Base-by-base conservation (phyloP, 2,113 vertebrate genomes). In the Madoqua kirkii region DNA sequence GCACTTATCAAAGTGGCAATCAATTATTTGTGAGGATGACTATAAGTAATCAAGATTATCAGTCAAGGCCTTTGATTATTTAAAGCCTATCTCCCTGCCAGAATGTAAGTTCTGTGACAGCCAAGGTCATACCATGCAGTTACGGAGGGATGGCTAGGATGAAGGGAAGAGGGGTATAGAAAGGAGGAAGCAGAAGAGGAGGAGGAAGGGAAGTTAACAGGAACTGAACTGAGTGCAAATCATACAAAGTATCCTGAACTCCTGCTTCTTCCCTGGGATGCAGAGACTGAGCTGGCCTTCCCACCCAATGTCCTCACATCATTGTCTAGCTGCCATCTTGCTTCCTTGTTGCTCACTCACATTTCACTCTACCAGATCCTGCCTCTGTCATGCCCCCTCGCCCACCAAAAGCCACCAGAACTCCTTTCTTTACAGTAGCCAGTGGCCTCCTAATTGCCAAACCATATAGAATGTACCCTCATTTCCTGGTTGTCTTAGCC, bases 41-140 rank as follows among this genome's bases (percentile, higher is more conserved):
- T 25, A 21, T 36, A n/a, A 50, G 31, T 81, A 85, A 89, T 33
- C 83, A 94, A 67, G 40, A 16, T 15, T 15, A 83, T 54, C 48
- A 17, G 9, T 91, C 43, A 40, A 92, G 27, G 36, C 25, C 59
- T 88, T 84, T 85, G 15, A 45, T 67, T 60, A 45, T 71, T 95
- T n/a, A 45, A 95, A 71, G 33, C 17, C 45, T 79, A 45, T 11
- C 57, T 90, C 40, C 71, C 45, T n/a, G 33, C 8, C 60, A 48
- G 43, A 78, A 89, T 15, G 11, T 3, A 71, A 45, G 52, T 43
- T 83, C 45, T 33, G 19, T 15, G 82, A 92, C 19, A 55, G n/a
- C 17, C 82, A 87, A 93, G 17, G 45, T 82, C 50, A 48, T 12
- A 43, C 5, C 29, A 43, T 7, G 62, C 33, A 43, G 23, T 67